A percentile compares a stretch with the other conserved stretches of the same genome.
phyloP scores from a whole-genome alignment of 2,797 vertebrate species.

The Phaenicophaeus curvirostris region DNA sequence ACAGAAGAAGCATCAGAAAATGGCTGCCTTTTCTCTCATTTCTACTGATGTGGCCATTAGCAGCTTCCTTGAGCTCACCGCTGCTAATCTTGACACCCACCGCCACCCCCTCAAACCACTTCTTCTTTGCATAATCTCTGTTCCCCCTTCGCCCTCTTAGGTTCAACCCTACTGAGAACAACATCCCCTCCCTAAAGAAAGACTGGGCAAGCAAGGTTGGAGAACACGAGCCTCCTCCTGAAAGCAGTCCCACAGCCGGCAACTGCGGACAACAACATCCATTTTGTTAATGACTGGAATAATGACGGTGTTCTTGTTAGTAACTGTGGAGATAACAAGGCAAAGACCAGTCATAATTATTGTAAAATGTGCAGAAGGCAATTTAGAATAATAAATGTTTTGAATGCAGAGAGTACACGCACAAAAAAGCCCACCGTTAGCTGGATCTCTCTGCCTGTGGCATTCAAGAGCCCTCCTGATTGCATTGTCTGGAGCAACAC shows the following conservation, averaged over 20 bases:
- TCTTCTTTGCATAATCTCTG: neutral
- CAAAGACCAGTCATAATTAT: constrained; percentile 39
- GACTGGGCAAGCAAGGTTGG: neutral
- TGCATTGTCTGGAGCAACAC: neutral
- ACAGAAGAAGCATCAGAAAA: neutral
- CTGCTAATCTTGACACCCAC: neutral
- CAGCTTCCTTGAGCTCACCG: neutral
- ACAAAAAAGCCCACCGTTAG: neutral
- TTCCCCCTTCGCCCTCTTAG: neutral
- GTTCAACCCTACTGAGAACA: neutral
- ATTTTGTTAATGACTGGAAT: constrained; percentile 51
- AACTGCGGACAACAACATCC: constrained; percentile 41
- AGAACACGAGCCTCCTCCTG: neutral
- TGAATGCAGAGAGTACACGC: neutral
- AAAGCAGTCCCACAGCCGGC: constrained; percentile 27
- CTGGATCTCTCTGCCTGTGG: neutral
- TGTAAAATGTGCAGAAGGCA: constrained; percentile 39
- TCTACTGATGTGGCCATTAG: neutral
- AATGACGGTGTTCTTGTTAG: constrained; percentile 52
- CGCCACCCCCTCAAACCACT: neutral
- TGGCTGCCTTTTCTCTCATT: neutral
- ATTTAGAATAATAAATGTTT: constrained; percentile 57
- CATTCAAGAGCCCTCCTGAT: neutral
- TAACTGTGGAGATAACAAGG: constrained; percentile 44
- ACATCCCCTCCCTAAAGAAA: neutral